A percentile compares a stretch with the other conserved stretches of the same genome.
These are phyloP conservation scores for Diorhabda elongata DNA, from an alignment of 1,140 invertebrate species.

Conservation along the genomic window DNA sequence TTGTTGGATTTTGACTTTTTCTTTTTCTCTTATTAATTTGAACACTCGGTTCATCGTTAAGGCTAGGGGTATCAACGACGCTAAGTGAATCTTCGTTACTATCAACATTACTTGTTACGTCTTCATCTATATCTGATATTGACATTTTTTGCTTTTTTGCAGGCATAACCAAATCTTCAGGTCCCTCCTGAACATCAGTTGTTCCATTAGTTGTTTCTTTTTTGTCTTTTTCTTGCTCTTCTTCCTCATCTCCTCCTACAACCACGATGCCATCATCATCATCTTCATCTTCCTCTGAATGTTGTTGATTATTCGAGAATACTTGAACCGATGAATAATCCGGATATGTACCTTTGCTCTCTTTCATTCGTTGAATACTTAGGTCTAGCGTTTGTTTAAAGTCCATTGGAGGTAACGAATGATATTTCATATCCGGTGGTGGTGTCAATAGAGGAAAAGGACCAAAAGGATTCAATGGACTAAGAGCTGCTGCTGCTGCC, in stretches of 20 bases:
- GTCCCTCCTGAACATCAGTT: conserved; percentile 49
- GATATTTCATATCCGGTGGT: conserved; percentile 65
- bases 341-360: conserved; percentile 52
- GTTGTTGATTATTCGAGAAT: conserved; percentile 43
- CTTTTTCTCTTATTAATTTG: conserved; percentile 69
- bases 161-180: conserved; percentile 64
- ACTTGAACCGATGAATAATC: conserved; percentile 42
- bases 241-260: conserved; percentile 61
- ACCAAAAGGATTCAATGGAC: conserved; percentile 66
- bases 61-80: conserved; percentile 52
- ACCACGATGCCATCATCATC: conserved; percentile 62
- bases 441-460: conserved; percentile 71
- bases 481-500: conserved; percentile 56
- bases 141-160: conserved; percentile 57
- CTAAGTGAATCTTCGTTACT: conserved; percentile 70
- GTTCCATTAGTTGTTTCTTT: conserved; percentile 34
- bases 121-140: conserved; percentile 63
- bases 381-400: conserved; percentile 59
- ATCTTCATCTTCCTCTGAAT: conserved; percentile 51
- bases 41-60: conserved; percentile 52
- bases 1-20: conserved; percentile 88
- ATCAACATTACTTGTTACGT: conserved; percentile 62
- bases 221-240: conserved; percentile 39
- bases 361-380: conserved; percentile 58
- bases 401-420: conserved; percentile 58